A percentile compares a stretch with the other conserved stretches of the same genome.
Conservation (phyloP, 2,113 vertebrate species). For the Platysternon megacephalum region DNA sequence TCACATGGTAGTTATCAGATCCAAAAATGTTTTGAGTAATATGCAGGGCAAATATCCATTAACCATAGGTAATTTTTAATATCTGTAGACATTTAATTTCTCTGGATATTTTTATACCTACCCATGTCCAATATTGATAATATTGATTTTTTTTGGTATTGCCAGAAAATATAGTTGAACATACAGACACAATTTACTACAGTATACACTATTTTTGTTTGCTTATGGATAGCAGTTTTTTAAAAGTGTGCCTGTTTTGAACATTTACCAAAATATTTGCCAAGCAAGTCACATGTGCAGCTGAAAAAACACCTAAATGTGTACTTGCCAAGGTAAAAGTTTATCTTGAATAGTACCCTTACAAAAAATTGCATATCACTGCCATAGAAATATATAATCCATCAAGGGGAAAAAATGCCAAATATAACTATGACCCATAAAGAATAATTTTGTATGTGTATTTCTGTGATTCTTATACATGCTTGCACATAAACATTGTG, state of each 20-base stretch:
- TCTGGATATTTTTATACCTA: conserved; percentile 3
- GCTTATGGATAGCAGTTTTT: background rate
- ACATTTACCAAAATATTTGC: conserved; percentile 39
- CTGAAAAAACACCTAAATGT: conserved; percentile 64
- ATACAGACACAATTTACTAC: background rate
- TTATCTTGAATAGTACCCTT: conserved; percentile 6
- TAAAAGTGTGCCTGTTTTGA: conserved; percentile 46
- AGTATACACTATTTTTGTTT: background rate
- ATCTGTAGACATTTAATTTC: conserved; percentile 23
- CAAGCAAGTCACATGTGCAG: conserved; percentile 53
- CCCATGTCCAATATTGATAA: conserved; percentile 21
- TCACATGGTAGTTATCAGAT: background rate
- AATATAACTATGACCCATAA: conserved; percentile 6
- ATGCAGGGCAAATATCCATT: background rate
- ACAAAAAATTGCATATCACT: conserved; percentile 21
- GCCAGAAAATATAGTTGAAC: background rate
- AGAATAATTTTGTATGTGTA: conserved; percentile 19
- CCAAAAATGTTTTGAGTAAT: background rate
- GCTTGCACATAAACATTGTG: background rate
- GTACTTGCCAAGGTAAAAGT: conserved; percentile 58
- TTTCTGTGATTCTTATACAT: background rate
- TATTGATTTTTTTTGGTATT: background rate
- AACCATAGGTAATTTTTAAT: background rate
- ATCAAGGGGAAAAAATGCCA: background rate
- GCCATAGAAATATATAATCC: conserved; percentile 24